Evolutionary conservation across 2,888 invertebrate genomes (phyloP), one percentile per base, ranked within the genome.

Genomic region (Tiliacea citrago): DNA sequence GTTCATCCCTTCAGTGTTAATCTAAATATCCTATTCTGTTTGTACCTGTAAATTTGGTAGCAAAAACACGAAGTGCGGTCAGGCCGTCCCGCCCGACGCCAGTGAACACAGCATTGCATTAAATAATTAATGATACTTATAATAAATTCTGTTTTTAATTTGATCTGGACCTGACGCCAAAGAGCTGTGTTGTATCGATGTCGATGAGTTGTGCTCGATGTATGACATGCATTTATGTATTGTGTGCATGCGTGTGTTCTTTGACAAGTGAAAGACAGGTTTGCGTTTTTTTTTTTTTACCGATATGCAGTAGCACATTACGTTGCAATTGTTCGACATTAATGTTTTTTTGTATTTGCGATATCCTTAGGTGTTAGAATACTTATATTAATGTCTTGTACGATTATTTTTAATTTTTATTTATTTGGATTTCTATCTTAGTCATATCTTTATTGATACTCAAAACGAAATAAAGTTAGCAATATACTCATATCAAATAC

Each of bases 131-230:
- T 93, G 92, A 91, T 91, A 91, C 92, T 93, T 94, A 94, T 96
- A 93, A 95, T 93, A 93, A 93, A 96, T 96, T 96, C 95, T 89
- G 94, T 95, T 96, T 96, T 95, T 95, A 95, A 95, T 96, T 95
- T 94, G 91, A 93, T 93, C 91, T 90, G 89, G 86, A 89, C 86
- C 89, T 90, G 90, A 90, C 89, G 89, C 88, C 90, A 90, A 90
- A 91, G 89, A 88, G 90, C 84, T 68, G 63, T 29, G 51, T 55
- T 61, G 53, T 79, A 78, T 71, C 73, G 75, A 76, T 81, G 62
- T 81, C 83, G 78, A 82, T 77, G 58, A 71, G 42, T 61, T 76
- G 12, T 61, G 18, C 35, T 63, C 55, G 35, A 58, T 55, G 9
- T 51, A 18, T 58, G 61, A 57, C 78, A 65, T 49, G 42, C 24